phyloP scores from a whole-genome alignment of 2,888 invertebrate genomes.

The Drosophila histrio region DNA sequence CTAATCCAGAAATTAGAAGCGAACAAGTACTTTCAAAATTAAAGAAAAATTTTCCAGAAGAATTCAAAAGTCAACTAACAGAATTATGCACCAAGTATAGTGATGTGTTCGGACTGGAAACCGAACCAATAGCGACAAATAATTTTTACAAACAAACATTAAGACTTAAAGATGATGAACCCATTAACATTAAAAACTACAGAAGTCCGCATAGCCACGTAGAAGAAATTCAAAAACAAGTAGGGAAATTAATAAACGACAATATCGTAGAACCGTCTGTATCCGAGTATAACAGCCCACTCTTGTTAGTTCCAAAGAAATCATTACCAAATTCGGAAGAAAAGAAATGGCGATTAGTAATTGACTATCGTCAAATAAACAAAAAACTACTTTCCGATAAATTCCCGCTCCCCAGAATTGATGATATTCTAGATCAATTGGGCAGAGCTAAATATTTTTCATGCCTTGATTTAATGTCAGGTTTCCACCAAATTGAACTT shows the following conservation, averaged over 20 bases:
- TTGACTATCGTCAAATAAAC: slow-evolving; percentile 20
- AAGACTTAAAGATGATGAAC: slow-evolving; percentile 1
- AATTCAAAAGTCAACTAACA: neutral
- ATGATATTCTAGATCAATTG: slow-evolving; percentile 7
- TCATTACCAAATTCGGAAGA: neutral
- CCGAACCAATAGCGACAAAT: neutral
- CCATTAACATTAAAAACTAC: neutral
- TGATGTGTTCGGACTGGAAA: neutral
- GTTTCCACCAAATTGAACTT: neutral
- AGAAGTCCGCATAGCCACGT: neutral
- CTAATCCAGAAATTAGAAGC: neutral
- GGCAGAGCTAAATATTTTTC: slow-evolving; percentile 11
- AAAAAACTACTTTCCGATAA: slow-evolving; percentile 6
- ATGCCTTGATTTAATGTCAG: neutral
- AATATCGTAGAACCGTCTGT: slow-evolving; percentile 1
- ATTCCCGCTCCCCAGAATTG: neutral
- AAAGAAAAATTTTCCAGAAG: too few species aligned
- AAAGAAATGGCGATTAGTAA: slow-evolving; percentile 16
- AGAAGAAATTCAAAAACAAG: neutral
- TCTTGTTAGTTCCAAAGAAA: neutral
- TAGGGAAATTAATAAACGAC: neutral
- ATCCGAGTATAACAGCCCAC: slow-evolving; percentile 4
- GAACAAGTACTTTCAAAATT: too few species aligned
- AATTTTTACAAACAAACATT: neutral
- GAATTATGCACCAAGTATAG: neutral